phyloP scores from a whole-genome alignment of 2,797 vertebrate genomes.

The Poeciliopsis presidionis region DNA sequence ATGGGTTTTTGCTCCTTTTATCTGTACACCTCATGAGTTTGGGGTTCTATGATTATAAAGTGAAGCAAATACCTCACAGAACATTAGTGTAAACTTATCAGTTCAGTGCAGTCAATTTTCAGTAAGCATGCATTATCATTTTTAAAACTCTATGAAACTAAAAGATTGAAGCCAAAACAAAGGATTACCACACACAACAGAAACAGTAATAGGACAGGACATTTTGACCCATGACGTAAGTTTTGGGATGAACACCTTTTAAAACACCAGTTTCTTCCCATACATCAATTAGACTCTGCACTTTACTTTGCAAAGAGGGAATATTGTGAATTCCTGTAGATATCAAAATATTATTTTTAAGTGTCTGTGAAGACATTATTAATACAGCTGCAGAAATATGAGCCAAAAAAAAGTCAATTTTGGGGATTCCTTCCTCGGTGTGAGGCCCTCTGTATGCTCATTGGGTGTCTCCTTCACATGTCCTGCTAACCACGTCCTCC shows the following conservation, averaged over 20 bases:
- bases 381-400: background rate
- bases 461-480: background rate
- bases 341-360: background rate
- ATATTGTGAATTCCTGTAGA: background rate
- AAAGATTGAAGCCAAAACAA: background rate
- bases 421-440: background rate
- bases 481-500: background rate
- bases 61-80: background rate
- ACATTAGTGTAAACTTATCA: background rate
- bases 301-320: background rate
- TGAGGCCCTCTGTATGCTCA: background rate
- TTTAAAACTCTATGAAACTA: background rate
- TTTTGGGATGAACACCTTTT: background rate
- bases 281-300: background rate
- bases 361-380: background rate
- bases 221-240: background rate
- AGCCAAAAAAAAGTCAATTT: background rate
- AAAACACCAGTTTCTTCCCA: background rate
- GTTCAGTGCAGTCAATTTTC: background rate
- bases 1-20: background rate
- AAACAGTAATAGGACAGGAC: background rate
- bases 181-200: background rate
- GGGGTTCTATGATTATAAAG: background rate
- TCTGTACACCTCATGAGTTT: background rate
- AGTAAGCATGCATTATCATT: background rate